phyloP scores from a whole-genome alignment of 2,888 invertebrate genomes.

The Doris montereyensis region DNA sequence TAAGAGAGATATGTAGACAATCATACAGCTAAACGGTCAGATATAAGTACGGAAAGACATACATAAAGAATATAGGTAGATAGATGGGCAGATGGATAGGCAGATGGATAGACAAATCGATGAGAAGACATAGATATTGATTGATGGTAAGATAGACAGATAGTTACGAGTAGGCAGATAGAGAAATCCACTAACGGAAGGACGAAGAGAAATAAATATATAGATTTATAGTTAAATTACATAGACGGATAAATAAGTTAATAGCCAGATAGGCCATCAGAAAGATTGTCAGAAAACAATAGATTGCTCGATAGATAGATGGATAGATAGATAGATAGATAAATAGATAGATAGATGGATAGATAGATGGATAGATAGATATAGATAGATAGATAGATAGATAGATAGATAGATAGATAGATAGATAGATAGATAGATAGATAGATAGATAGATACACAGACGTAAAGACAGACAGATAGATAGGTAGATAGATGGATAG shows the following conservation, averaged over 20 bases:
- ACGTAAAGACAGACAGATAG: too few relatives aligned
- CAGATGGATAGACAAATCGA: neutral
- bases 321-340: too few relatives aligned
- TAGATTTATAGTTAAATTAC: too few relatives aligned
- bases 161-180: neutral
- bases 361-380: too few relatives aligned
- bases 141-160: neutral
- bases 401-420: neutral
- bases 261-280: neutral
- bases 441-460: too few relatives aligned
- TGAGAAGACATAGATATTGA: neutral
- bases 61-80: slow-evolving; percentile 13
- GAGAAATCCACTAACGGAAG: neutral
- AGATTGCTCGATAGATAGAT: too few relatives aligned
- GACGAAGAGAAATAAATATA: neutral
- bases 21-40: neutral
- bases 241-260: too few relatives aligned
- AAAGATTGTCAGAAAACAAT: neutral
- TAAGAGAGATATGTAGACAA: neutral
- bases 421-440: neutral
- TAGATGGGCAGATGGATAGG: neutral
- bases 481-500: too few relatives aligned
- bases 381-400: neutral
- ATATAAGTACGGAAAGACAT: too few relatives aligned
- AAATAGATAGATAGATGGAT: too few relatives aligned